Conservation (phyloP, 2,113 vertebrate genomes). For the Melanotaenia duboulayi region DNA sequence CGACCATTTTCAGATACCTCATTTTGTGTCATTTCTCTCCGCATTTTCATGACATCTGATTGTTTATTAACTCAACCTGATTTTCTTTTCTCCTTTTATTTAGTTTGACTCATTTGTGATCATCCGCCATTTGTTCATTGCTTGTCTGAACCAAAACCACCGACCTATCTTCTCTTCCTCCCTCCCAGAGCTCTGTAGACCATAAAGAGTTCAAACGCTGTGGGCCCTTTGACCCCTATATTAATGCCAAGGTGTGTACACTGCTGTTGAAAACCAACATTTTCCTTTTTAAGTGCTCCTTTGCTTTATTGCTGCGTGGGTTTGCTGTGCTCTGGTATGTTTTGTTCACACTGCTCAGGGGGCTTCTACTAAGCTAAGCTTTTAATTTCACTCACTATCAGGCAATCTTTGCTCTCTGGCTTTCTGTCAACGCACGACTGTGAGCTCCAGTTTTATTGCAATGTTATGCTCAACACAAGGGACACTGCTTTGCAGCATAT, state of each 20-base stretch:
- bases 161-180: constrained; percentile 88
- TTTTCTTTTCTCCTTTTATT: constrained; percentile 80
- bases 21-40: constrained; percentile 72
- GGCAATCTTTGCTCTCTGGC: constrained; percentile 26
- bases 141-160: constrained; percentile 76
- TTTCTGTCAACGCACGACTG: constrained; percentile 20
- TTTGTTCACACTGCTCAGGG: constrained; percentile 49
- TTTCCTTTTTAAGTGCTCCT: constrained; percentile 54
- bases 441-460: constrained; percentile 5
- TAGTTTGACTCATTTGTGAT: constrained; percentile 85
- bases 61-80: constrained; percentile 73
- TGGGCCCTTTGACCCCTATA: constrained; percentile 99
- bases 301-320: constrained; percentile 55
- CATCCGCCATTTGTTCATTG: constrained; percentile 70
- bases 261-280: constrained; percentile 66
- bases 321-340: constrained; percentile 15
- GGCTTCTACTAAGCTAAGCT: constrained; percentile 27
- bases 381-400: constrained; percentile 20
- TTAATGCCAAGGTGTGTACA: constrained; percentile 99
- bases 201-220: constrained; percentile 99
- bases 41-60: constrained; percentile 66
- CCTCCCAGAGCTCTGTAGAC: constrained; percentile 98
- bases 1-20: neutral
- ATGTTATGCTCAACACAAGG: neutral
- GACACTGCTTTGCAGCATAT: neutral